These are phyloP conservation scores for Aleiodes alternator DNA, from an alignment of 2,888 invertebrate species.

Conservation along the genomic window DNA sequence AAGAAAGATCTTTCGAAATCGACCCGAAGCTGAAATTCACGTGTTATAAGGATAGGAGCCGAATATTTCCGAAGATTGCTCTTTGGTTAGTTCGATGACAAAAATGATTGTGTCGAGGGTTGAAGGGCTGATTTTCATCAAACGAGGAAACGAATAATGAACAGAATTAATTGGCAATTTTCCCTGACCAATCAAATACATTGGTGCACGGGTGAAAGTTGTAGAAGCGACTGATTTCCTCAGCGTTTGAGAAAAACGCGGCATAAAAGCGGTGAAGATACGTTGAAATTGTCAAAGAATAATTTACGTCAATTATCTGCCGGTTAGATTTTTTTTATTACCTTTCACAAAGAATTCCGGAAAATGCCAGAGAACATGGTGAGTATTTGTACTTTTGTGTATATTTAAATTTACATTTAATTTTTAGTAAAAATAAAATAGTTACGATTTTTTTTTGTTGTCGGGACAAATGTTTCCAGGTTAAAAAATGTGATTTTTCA, in stretches of 20 bases:
- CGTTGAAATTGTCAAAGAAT: constrained; percentile 7
- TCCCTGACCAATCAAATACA: background rate
- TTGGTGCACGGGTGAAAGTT: background rate
- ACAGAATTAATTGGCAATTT: background rate
- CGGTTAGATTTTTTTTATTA: constrained; percentile 39
- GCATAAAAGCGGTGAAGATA: constrained; percentile 17
- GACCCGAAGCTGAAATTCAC: no score
- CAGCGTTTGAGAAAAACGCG: constrained; percentile 9
- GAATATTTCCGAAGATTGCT: no score
- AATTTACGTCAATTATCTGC: constrained; percentile 20
- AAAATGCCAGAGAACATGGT: constrained; percentile 68
- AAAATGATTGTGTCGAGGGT: no score
- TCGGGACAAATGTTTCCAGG: no score
- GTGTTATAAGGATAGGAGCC: no score
- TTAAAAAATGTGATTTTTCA: no score
- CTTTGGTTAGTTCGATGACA: no score
- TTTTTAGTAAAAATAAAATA: background rate
- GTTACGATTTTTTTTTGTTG: background rate
- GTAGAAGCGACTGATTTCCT: no score
- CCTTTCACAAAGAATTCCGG: constrained; percentile 18
- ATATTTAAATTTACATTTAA: background rate
- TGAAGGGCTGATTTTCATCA: background rate
- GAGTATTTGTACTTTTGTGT: constrained; percentile 46
- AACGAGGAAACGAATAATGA: background rate
- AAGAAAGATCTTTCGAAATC: no score